Evolutionary conservation across 1,140 invertebrate genomes (phyloP), one percentile per base, ranked within the genome.

Genomic region (Lepidotrigona ventralis): DNA sequence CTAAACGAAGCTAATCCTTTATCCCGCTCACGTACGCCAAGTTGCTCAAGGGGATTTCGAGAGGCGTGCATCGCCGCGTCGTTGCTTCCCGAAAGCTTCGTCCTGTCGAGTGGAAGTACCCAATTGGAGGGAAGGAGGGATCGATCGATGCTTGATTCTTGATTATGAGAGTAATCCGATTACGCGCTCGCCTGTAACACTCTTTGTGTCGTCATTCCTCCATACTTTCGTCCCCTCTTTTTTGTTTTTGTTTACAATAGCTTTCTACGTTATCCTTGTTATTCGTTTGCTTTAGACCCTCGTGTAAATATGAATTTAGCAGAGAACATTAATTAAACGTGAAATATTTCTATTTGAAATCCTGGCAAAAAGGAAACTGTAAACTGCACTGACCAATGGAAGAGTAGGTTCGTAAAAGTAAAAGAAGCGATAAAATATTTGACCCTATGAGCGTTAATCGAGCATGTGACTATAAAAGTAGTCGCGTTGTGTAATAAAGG

Each of bases 11-110:
- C 63, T 81, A 63, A 88, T 87, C 86, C 86, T 53, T 85, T 77
- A 88, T 83, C 64, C 86, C 76, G 84, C 84, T 80, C 86, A 88
- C 79, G 86, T 88, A 82, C 74, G 54, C 33, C 68, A 54, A 66
- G 80, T 79, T 46, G 54, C 69, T 81, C 58, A 70, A 71, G 78
- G 51, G 74, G 74, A 87, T 88, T 87, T 87, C 82, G 58, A 33
- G 82, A 29, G 56, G 68, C 51, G 74, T 69, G 60, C 17, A 56
- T 23, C 63, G 56, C 33, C 72, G 53, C 68, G 70, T 64, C 71
- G 60, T 70, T 39, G 74, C 56, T 60, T 46, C 17, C 26, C 21
- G 39, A 39, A 78, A 70, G 33, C 74, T 82, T 78, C n/a, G 46
- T 77, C 80, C 63, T 77, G 81, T 63, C 60, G 64, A 64, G 81